A percentile compares a stretch with the other conserved stretches of the same genome.
phyloP scores from a whole-genome alignment of 2,888 invertebrate genomes.

The Mamestra brassicae region DNA sequence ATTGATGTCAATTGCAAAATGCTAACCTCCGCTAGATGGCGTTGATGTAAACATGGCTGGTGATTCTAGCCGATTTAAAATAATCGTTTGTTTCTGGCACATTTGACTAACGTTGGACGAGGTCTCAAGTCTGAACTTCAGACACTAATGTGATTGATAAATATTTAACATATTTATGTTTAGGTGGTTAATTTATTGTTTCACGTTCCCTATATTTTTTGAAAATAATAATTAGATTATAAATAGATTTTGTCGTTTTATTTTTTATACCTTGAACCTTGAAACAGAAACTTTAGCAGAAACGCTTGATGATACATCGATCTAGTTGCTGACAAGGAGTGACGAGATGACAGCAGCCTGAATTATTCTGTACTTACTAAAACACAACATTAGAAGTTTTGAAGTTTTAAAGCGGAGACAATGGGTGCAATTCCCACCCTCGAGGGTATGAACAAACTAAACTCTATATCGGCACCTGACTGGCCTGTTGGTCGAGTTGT shows the following conservation, averaged over 20 bases:
- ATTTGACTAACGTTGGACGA: slow-evolving; percentile 48
- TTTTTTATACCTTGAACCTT: slow-evolving; percentile 57
- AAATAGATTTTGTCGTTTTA: slow-evolving; percentile 77
- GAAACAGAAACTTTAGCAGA: neutral
- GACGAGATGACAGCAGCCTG: neutral
- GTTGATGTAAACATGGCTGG: slow-evolving; percentile 35
- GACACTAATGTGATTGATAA: slow-evolving; percentile 78
- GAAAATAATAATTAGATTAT: slow-evolving; percentile 86
- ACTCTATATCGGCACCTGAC: too few species aligned
- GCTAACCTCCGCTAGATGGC: slow-evolving; percentile 46
- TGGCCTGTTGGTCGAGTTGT: too few species aligned
- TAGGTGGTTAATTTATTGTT: slow-evolving; percentile 87
- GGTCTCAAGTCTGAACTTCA: slow-evolving; percentile 62
- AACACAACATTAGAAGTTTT: too few species aligned
- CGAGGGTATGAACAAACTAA: too few species aligned
- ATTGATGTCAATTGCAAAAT: slow-evolving; percentile 60
- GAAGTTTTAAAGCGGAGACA: too few species aligned
- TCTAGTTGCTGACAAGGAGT: neutral
- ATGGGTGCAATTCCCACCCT: too few species aligned
- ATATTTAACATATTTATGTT: slow-evolving; percentile 81
- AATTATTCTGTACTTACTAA: too few species aligned
- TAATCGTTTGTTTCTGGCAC: slow-evolving; percentile 43
- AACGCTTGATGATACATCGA: neutral
- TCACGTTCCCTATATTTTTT: slow-evolving; percentile 86
- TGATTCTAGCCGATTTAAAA: slow-evolving; percentile 30